These are phyloP conservation scores for Heteronetta atricapilla DNA, from an alignment of 2,113 vertebrate genomes.

Conservation along the genomic window DNA sequence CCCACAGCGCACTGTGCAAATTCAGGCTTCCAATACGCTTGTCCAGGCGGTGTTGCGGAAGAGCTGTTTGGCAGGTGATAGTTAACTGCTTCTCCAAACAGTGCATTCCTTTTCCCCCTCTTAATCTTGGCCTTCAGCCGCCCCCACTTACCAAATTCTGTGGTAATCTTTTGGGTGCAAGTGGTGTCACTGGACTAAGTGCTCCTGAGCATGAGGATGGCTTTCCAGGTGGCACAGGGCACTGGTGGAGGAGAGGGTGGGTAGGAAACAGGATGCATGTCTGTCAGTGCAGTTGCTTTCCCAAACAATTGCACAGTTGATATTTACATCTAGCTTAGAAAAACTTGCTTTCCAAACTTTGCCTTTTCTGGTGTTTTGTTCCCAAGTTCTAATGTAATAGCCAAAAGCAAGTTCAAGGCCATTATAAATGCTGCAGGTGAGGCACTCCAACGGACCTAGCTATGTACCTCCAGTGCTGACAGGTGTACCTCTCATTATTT, in stretches of 20 bases:
- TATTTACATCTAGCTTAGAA: background rate
- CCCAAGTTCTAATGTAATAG: background rate
- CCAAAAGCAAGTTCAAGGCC: background rate
- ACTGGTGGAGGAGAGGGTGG: background rate
- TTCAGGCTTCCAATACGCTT: background rate
- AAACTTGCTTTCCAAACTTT: background rate
- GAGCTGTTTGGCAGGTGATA: background rate
- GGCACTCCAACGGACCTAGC: background rate
- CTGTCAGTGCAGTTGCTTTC: background rate
- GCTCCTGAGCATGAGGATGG: accelerated
- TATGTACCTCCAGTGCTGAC: background rate
- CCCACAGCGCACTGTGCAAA: background rate
- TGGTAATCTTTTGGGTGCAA: background rate
- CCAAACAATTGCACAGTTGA: background rate
- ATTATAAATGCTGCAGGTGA: background rate
- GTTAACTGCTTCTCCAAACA: background rate
- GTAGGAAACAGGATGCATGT: background rate
- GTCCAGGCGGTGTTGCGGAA: background rate
- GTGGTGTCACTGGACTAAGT: background rate
- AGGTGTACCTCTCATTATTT: background rate
- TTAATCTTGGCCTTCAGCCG: background rate
- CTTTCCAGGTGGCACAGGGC: background rate
- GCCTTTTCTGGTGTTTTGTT: accelerated
- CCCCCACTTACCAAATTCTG: background rate
- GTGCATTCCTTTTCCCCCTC: background rate